phyloP scores from a whole-genome alignment of 2,888 invertebrate genomes.

The Drosophila fungiperda region DNA sequence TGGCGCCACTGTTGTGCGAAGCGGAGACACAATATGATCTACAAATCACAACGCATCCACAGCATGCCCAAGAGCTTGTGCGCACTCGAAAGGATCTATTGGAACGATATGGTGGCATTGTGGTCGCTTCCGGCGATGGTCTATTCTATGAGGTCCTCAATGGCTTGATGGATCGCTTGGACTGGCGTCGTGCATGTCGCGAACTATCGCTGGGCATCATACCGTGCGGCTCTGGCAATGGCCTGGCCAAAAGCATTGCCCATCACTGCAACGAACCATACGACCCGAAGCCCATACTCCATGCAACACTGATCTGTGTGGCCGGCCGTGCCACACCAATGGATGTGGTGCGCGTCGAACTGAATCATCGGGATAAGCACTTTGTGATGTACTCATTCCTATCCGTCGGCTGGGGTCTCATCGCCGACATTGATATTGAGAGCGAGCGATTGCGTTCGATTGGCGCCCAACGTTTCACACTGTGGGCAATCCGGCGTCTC shows the following conservation, averaged over 20 bases:
- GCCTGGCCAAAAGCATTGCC: constrained; percentile 94
- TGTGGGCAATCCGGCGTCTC: constrained; percentile 94
- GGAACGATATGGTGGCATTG: constrained; percentile 87
- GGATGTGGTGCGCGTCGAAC: constrained; percentile 95
- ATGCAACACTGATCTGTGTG: constrained; percentile 92
- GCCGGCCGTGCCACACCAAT: constrained; percentile 90
- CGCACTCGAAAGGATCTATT: constrained; percentile 88
- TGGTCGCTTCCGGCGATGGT: constrained; percentile 93
- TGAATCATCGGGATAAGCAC: constrained; percentile 85
- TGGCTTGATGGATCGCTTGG: constrained; percentile 95
- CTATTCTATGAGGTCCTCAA: constrained; percentile 93
- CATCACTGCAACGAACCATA: constrained; percentile 93
- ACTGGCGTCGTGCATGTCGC: constrained; percentile 93
- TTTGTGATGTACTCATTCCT: constrained; percentile 94
- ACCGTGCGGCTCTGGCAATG: constrained; percentile 99
- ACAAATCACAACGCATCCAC: constrained; percentile 93
- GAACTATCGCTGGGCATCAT: constrained; percentile 94
- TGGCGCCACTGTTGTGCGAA: constrained; percentile 94
- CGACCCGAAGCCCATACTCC: constrained; percentile 91
- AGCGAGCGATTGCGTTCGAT: constrained; percentile 96
- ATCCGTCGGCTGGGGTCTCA: constrained; percentile 97
- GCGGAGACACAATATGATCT: constrained; percentile 95
- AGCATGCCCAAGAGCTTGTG: constrained; percentile 93
- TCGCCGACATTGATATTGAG: constrained; percentile 99
- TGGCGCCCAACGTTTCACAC: constrained; percentile 95